Evolutionary conservation across 2,888 invertebrate genomes (phyloP).

Genomic region (Machimus atricapillus): DNA sequence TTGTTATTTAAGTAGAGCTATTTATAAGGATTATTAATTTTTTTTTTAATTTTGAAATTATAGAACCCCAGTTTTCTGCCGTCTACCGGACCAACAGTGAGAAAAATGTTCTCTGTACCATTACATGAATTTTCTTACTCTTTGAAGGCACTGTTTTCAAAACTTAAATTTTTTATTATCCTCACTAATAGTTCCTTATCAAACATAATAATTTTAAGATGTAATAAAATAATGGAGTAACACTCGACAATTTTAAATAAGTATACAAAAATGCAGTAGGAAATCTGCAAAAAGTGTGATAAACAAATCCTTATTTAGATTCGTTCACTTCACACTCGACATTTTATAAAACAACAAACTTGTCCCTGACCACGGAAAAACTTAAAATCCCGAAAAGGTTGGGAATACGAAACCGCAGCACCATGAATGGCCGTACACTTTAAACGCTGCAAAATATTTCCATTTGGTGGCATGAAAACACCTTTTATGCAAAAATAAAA

Average conservation of each 20-base stretch:
- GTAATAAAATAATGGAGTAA: neutral
- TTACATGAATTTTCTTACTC: too few species aligned
- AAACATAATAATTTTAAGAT: neutral
- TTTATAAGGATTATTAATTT: neutral
- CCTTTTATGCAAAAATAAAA: neutral
- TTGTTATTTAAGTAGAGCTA: neutral
- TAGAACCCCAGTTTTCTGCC: neutral
- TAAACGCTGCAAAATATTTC: neutral
- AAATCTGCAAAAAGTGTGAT: neutral
- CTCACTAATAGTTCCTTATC: neutral
- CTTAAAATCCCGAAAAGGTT: neutral
- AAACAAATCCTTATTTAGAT: neutral
- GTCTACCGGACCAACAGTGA: neutral
- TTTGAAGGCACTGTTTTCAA: neutral
- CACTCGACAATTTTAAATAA: neutral
- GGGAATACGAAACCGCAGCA: too few species aligned
- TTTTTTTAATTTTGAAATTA: too few species aligned
- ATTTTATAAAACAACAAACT: neutral
- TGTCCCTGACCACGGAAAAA: neutral
- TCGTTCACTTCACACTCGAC: neutral
- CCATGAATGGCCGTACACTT: neutral
- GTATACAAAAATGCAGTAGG: neutral
- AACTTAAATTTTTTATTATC: neutral
- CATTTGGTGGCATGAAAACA: neutral
- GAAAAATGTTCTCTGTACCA: too few species aligned